Evolutionary conservation across 2,797 vertebrate genomes (phyloP).

Genomic region (Sebastes cheni): DNA sequence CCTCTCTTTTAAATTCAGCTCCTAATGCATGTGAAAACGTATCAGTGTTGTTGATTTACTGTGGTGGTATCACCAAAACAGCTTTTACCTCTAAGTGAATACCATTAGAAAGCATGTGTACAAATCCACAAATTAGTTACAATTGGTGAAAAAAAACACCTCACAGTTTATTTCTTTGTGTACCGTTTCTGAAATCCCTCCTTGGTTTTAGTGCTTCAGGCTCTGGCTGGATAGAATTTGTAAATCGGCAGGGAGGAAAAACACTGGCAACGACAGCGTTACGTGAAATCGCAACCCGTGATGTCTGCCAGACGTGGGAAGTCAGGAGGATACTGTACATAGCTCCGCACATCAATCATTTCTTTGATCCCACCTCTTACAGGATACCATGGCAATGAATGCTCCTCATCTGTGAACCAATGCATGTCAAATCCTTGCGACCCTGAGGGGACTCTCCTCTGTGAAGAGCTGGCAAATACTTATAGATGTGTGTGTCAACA

Average conservation of each 20-base stretch:
- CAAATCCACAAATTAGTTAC: slow-evolving; percentile 42
- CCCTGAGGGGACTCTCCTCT: slow-evolving; percentile 73
- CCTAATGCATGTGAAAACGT: slow-evolving; percentile 26
- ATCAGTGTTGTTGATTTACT: slow-evolving; percentile 47
- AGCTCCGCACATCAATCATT: slow-evolving; percentile 61
- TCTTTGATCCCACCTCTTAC: slow-evolving; percentile 74
- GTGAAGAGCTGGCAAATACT: slow-evolving; percentile 75
- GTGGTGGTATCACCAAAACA: slow-evolving; percentile 28
- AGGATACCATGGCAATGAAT: slow-evolving; percentile 76
- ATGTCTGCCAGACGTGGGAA: slow-evolving; percentile 46
- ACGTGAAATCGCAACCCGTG: slow-evolving; percentile 55
- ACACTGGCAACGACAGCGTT: slow-evolving; percentile 45
- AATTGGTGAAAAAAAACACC: slow-evolving; percentile 14
- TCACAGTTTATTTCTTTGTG: neutral
- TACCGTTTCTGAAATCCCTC: slow-evolving; percentile 18
- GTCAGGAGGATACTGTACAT: slow-evolving; percentile 38
- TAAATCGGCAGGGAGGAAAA: slow-evolving; percentile 40
- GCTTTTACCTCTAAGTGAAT: slow-evolving; percentile 31
- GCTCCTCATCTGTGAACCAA: slow-evolving; percentile 70
- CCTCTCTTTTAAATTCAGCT: slow-evolving; percentile 14
- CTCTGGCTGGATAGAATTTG: slow-evolving; percentile 40
- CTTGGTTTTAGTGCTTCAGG: slow-evolving; percentile 23
- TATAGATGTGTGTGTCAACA: slow-evolving; percentile 79
- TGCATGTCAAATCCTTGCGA: slow-evolving; percentile 75
- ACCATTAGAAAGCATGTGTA: slow-evolving; percentile 19